Conservation (phyloP, 2,113 vertebrate genomes). For the Charina bottae region DNA sequence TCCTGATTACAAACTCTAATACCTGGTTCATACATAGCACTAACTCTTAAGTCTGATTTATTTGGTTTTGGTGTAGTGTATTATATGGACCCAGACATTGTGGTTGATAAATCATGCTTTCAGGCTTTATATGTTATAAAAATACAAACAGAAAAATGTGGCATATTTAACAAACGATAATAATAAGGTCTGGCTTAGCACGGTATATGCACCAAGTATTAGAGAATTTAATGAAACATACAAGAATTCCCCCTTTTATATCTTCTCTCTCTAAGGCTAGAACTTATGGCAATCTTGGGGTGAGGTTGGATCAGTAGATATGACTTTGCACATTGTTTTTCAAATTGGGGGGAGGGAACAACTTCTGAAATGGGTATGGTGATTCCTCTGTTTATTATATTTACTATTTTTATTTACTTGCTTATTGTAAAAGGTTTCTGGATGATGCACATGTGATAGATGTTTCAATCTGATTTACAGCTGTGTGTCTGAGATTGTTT, state of each 20-base stretch:
- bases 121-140: neutral
- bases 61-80: neutral
- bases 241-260: neutral
- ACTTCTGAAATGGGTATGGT: neutral
- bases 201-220: neutral
- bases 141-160: neutral
- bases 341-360: neutral
- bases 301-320: neutral
- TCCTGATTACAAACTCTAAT: neutral
- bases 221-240: neutral
- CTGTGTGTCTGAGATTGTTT: neutral
- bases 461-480: neutral
- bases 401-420: neutral
- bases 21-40: neutral
- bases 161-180: neutral
- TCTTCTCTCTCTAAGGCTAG: neutral
- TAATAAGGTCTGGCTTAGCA: neutral
- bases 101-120: neutral
- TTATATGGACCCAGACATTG: neutral
- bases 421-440: neutral
- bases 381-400: neutral
- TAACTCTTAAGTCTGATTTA: neutral
- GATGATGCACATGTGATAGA: neutral
- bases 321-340: neutral
- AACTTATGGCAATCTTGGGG: neutral